phyloP scores from a whole-genome alignment of 2,888 invertebrate species.

The Herminia tarsipennalis region DNA sequence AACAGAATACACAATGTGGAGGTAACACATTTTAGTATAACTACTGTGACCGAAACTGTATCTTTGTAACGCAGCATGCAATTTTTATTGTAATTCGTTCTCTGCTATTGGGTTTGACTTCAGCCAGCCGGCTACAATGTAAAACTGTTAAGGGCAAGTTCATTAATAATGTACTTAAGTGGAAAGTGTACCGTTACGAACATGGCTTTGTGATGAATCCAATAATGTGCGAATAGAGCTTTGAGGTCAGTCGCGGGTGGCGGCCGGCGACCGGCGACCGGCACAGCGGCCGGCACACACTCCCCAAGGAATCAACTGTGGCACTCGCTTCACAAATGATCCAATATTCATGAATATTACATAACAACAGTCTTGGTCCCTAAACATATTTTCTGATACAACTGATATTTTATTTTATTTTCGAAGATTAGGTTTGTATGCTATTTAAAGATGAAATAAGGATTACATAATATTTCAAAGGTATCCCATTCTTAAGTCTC shows the following conservation, averaged over 20 bases:
- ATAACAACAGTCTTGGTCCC: conserved; percentile 39
- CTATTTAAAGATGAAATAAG: too few relatives aligned
- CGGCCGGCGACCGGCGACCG: background rate
- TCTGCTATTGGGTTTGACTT: too few relatives aligned
- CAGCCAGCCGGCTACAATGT: too few relatives aligned
- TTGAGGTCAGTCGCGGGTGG: conserved; percentile 41
- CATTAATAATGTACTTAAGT: conserved; percentile 51
- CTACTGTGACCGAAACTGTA: too few relatives aligned
- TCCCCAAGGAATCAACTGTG: conserved; percentile 46
- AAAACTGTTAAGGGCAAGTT: conserved; percentile 47
- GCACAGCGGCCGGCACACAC: conserved; percentile 28
- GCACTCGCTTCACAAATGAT: conserved; percentile 39
- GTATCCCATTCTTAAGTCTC: too few relatives aligned
- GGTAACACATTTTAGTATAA: background rate
- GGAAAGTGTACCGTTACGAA: conserved; percentile 40
- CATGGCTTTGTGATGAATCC: conserved; percentile 54
- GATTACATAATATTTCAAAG: too few relatives aligned
- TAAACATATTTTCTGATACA: too few relatives aligned
- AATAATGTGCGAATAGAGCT: conserved; percentile 54
- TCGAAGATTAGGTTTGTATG: too few relatives aligned
- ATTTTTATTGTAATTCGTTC: too few relatives aligned
- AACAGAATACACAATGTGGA: conserved; percentile 5
- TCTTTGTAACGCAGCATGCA: too few relatives aligned
- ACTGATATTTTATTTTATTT: too few relatives aligned
- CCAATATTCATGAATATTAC: conserved; percentile 57